Evolutionary conservation across 2,113 vertebrate genomes (phyloP).

Genomic region (Nibea coibor): DNA sequence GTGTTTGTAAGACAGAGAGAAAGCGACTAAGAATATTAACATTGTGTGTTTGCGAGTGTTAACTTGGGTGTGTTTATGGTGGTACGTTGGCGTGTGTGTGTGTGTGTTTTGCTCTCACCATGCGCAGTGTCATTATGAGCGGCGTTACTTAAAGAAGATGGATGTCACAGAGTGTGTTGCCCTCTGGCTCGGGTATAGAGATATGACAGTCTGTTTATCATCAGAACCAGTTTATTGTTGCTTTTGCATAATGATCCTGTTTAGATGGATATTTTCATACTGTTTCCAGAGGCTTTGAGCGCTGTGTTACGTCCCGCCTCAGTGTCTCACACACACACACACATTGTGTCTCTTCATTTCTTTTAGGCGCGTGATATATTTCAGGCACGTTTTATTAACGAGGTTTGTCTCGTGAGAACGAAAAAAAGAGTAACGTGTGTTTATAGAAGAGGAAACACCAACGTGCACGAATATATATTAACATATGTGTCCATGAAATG

Average conservation of each 20-base stretch:
- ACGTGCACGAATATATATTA: slow-evolving; percentile 20
- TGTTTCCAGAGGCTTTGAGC: slow-evolving; percentile 60
- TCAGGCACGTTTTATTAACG: slow-evolving; percentile 8
- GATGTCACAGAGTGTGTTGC: slow-evolving; percentile 72
- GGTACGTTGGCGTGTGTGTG: slow-evolving; percentile 3
- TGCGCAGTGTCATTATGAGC: slow-evolving; percentile 61
- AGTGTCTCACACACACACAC: slow-evolving; percentile 24
- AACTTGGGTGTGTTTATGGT: slow-evolving; percentile 42
- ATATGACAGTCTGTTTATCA: slow-evolving; percentile 80
- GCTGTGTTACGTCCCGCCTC: slow-evolving; percentile 46
- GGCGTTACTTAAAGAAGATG: slow-evolving; percentile 79
- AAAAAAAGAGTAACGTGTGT: neutral
- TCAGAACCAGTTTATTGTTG: slow-evolving; percentile 75
- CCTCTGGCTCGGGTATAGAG: slow-evolving; percentile 78
- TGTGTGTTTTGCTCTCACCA: slow-evolving; percentile 49
- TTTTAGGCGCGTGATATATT: slow-evolving; percentile 4
- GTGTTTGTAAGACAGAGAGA: slow-evolving; percentile 42
- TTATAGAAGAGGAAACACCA: neutral
- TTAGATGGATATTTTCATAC: slow-evolving; percentile 66
- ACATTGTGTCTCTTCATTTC: slow-evolving; percentile 24
- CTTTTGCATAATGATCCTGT: slow-evolving; percentile 77
- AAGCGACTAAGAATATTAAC: slow-evolving; percentile 60
- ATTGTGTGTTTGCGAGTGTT: slow-evolving; percentile 51
- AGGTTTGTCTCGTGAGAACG: slow-evolving; percentile 20
- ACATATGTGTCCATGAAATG: slow-evolving; percentile 22